Evolutionary conservation across 2,797 vertebrate species (phyloP).

Genomic region (Falco columbarius): DNA sequence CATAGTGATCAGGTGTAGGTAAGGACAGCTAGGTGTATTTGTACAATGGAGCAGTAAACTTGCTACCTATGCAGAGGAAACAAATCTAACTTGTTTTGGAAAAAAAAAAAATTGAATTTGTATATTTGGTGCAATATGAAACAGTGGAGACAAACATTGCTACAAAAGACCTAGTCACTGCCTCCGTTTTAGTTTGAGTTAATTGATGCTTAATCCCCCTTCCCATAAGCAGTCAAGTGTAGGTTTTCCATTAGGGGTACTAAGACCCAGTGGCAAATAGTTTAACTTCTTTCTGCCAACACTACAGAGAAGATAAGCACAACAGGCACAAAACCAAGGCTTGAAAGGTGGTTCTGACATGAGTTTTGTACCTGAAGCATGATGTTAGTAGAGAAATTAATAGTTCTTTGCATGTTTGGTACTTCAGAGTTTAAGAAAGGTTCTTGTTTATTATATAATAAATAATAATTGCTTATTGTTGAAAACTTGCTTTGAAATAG

Average conservation of each 20-base stretch:
- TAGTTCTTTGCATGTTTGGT: neutral
- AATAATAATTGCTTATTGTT: neutral
- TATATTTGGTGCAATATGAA: neutral
- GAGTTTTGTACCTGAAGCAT: neutral
- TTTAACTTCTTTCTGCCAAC: neutral
- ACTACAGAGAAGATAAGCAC: neutral
- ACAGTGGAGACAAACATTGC: neutral
- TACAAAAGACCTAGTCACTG: neutral
- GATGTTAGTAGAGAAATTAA: neutral
- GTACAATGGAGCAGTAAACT: accelerated
- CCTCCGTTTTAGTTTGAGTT: neutral
- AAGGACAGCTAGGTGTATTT: accelerated
- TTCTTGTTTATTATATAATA: neutral
- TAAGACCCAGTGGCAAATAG: neutral
- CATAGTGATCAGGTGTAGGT: accelerated
- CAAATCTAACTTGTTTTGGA: neutral
- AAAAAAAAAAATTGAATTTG: neutral
- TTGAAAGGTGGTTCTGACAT: neutral
- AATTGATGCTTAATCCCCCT: neutral
- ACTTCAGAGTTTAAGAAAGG: neutral
- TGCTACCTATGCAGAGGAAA: neutral
- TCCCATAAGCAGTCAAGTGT: neutral
- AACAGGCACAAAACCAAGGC: neutral
- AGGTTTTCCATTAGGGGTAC: neutral
- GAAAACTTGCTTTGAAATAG: neutral